Conservation (phyloP, 2,797 vertebrate genomes). For the Xiphorhynchus erythropygius region DNA sequence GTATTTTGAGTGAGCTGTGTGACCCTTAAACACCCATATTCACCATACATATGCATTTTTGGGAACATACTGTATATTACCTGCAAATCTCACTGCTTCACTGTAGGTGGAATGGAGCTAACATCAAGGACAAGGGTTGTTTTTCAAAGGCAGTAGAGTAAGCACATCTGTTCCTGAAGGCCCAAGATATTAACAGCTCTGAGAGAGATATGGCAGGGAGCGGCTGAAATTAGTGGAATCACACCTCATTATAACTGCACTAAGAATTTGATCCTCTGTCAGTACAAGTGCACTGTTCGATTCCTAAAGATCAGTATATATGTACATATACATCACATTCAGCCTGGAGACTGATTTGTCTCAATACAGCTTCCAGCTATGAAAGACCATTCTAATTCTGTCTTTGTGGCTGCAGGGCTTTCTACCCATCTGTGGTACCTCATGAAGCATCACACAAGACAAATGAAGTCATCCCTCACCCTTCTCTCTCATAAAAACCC, state of each 20-base stretch:
- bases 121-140: neutral
- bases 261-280: neutral
- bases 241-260: neutral
- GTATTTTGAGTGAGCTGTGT: neutral
- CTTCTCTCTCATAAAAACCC: neutral
- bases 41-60: rapidly evolving
- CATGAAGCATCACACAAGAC: neutral
- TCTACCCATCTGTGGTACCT: neutral
- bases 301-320: neutral
- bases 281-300: neutral
- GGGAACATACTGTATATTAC: neutral
- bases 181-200: neutral
- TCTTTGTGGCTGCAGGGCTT: neutral
- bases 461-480: neutral
- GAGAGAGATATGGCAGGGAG: neutral
- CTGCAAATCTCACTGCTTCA: neutral
- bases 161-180: neutral
- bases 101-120: neutral
- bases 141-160: neutral
- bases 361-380: neutral
- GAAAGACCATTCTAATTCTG: neutral
- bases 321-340: neutral
- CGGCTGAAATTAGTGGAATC: neutral
- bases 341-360: neutral
- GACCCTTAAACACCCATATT: neutral